phyloP scores from a whole-genome alignment of 2,113 vertebrate species.

The Erinaceus europaeus region DNA sequence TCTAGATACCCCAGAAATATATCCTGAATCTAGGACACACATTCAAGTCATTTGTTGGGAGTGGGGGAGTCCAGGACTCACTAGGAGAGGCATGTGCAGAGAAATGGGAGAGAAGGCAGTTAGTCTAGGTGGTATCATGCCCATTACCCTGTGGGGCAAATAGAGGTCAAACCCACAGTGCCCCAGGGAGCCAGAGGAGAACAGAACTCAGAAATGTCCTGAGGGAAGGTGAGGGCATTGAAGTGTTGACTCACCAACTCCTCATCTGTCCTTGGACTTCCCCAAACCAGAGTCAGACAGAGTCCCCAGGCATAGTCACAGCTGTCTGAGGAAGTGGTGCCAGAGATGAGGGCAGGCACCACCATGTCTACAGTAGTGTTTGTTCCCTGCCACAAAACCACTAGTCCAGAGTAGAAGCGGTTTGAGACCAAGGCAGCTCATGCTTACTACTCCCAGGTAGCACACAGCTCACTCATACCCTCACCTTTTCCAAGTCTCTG shows the following conservation, averaged over 20 bases:
- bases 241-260: not conserved
- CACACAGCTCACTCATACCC: not conserved
- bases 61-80: no score
- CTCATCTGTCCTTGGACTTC: not conserved
- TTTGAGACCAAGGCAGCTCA: no score
- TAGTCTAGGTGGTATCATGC: not conserved
- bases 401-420: not conserved
- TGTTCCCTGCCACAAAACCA: not conserved
- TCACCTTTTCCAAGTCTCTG: not conserved
- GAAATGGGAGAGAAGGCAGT: not conserved
- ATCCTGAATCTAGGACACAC: no score
- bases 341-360: not conserved
- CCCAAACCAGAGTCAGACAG: no score
- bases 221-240: no score
- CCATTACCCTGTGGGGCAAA: not conserved
- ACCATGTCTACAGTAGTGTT: not conserved
- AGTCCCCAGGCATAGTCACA: accelerated
- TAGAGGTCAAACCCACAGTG: not conserved
- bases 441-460: no score
- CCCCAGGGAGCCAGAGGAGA: not conserved
- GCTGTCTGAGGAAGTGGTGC: not conserved
- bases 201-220: no score
- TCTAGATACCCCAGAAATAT: not conserved
- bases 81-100: not conserved
- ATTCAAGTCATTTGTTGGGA: not conserved